phyloP scores from a whole-genome alignment of 2,888 invertebrate genomes.

The Aelia acuminata region DNA sequence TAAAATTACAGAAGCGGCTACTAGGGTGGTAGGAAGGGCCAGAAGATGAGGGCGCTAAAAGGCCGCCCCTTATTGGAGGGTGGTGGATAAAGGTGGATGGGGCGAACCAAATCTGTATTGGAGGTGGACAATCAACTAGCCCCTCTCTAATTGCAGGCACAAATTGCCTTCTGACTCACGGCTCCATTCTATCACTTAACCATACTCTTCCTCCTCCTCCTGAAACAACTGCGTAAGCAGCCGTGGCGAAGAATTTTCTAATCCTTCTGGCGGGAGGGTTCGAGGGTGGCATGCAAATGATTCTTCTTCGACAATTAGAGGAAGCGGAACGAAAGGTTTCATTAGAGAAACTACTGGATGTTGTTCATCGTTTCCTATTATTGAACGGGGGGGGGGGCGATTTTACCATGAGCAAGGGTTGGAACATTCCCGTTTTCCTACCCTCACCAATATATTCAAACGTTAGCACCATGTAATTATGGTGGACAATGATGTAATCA shows the following conservation, averaged over 20 bases:
- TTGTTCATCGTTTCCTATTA: slow-evolving; percentile 4
- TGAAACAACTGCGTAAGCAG: background rate
- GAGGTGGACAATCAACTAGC: slow-evolving; percentile 40
- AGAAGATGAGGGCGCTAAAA: slow-evolving; percentile 41
- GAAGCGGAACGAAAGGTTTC: slow-evolving; percentile 40
- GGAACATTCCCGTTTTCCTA: background rate
- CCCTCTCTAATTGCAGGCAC: slow-evolving; percentile 52
- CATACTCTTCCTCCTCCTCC: background rate
- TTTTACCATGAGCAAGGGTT: background rate
- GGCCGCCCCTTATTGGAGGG: slow-evolving; percentile 43
- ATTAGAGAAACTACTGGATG: background rate
- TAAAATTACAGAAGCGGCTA: background rate
- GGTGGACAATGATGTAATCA: too few species aligned
- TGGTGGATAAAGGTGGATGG: slow-evolving; percentile 28
- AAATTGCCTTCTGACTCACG: slow-evolving; percentile 52
- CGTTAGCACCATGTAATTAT: background rate
- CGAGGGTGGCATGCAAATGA: slow-evolving; percentile 25
- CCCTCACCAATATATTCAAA: background rate
- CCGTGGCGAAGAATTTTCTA: slow-evolving; percentile 56
- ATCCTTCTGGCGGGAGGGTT: slow-evolving; percentile 2
- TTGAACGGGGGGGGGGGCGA: slow-evolving; percentile 4
- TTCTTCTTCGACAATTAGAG: slow-evolving; percentile 36
- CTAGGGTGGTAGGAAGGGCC: background rate
- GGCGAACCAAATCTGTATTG: slow-evolving; percentile 43
- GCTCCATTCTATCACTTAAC: slow-evolving; percentile 48